These are phyloP conservation scores for Pachypeltis micranthus DNA, from an alignment of 1,140 invertebrate species.

Conservation along the genomic window DNA sequence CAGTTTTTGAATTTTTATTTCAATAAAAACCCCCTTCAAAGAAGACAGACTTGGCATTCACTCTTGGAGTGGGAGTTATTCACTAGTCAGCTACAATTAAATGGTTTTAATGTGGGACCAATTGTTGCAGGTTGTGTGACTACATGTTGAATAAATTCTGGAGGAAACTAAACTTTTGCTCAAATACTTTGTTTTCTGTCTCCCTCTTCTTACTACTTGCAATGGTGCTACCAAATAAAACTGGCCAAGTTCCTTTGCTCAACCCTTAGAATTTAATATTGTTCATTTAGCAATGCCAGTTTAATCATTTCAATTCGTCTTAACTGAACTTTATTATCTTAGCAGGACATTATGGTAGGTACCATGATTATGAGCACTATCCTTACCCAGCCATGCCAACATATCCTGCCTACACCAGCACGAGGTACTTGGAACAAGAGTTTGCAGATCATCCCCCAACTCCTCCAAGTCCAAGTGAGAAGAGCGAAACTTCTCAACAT, in stretches of 20 bases:
- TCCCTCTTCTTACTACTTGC: too few species aligned
- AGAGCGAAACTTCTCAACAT: conserved; percentile 44
- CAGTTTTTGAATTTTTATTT: too few species aligned
- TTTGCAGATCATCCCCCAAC: conserved; percentile 42
- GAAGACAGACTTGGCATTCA: too few species aligned
- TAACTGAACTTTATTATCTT: conserved; percentile 11
- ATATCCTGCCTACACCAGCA: conserved; percentile 34
- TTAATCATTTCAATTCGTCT: not conserved
- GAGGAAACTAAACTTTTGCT: too few species aligned
- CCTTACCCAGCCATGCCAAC: conserved; percentile 35
- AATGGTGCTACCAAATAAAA: not conserved
- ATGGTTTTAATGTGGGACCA: too few species aligned
- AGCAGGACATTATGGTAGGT: conserved; percentile 31
- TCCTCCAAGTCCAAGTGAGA: conserved; percentile 45
- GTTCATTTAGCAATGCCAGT: not conserved
- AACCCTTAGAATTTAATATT: conserved; percentile 7
- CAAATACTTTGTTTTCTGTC: too few species aligned
- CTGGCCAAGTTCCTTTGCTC: not conserved
- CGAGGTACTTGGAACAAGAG: conserved; percentile 33
- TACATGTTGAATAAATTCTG: too few species aligned
- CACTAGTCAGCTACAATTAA: too few species aligned
- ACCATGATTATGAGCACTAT: conserved; percentile 50
- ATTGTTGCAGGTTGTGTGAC: too few species aligned
- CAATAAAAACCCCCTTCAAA: too few species aligned
- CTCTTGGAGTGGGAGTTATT: too few species aligned